Percentiles rank a stretch among this genome's conserved stretches.
phyloP scores from a whole-genome alignment of 2,797 vertebrate genomes.

The Huso huso region DNA sequence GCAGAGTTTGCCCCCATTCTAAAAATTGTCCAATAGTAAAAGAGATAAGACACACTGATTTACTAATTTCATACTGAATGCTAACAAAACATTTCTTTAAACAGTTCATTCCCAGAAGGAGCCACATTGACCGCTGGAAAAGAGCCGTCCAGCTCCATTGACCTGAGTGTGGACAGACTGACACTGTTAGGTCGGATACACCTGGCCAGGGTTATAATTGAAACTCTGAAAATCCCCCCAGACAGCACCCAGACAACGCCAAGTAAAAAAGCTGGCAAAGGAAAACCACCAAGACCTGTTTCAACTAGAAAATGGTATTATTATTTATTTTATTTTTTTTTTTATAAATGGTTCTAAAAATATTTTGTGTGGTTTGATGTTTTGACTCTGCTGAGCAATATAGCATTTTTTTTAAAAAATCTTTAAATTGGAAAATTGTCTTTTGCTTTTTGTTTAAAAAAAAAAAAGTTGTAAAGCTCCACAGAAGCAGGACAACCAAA shows the following conservation, averaged over 20 bases:
- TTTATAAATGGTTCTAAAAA: too few species aligned
- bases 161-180: constrained; percentile 58
- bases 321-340: too few species aligned
- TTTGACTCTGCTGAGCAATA: too few species aligned
- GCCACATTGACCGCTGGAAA: constrained; percentile 11
- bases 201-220: constrained; percentile 63
- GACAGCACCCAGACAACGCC: constrained; percentile 36
- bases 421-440: too few species aligned
- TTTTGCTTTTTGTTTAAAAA: background rate
- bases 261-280: constrained; percentile 43
- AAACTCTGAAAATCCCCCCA: constrained; percentile 58
- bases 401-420: too few species aligned
- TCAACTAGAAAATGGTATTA: constrained; percentile 65
- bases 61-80: too few species aligned
- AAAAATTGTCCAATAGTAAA: too few species aligned
- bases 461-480: background rate
- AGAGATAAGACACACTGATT: too few species aligned
- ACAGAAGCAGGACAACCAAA: too few species aligned
- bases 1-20: background rate
- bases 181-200: constrained; percentile 58
- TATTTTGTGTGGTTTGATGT: too few species aligned
- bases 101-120: constrained; percentile 29
- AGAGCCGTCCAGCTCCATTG: constrained; percentile 12
- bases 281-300: constrained; percentile 62
- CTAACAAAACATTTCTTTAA: constrained; percentile 16